Evolutionary conservation across 2,888 invertebrate species (phyloP), one percentile per base, ranked within the genome.

Genomic region (Epinotia ramella): DNA sequence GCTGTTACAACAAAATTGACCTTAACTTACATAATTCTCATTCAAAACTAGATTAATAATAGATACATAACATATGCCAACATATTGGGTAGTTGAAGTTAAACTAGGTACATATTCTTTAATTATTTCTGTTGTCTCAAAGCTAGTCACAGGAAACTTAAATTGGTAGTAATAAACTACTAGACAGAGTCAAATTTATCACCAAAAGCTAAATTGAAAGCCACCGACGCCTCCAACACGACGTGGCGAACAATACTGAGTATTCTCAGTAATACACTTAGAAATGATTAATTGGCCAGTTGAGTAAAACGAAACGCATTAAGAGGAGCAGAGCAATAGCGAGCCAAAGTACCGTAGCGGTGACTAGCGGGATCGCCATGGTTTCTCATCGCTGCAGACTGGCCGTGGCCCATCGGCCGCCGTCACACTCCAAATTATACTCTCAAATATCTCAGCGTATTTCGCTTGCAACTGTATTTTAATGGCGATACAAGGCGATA

Each of bases 281-380:
- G 79, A 80, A 87, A 86, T 91, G 90, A 93, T 92, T 92, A 91
- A 93, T 92, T 89, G 89, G 87, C 86, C 89, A 86, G 88, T 86
- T 87, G 88, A 84, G 87, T 85, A 89, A 91, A 88, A 90, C 89
- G 89, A 89, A 90, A 89, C 88, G 86, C 91, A 92, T 92, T 90
- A 91, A 89, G 89, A 67, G 33, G 59, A 89, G 86, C 87, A 88
- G 88, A 90, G 89, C 88, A 88, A 86, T 80, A 82, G 82, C 83
- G 86, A 87, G 84, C 88, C 87, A 87, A 88, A 93, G 92, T 93
- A 93, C 94, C 93, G 93, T 93, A 92, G 89, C 89, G 82, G 84
- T 84, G 88, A 86, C 86, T 92, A 93, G 93, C 93, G 94, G 93
- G 90, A 91, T 88, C 84, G 86, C 82, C 87, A 86, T 86, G 89